These are phyloP conservation scores for Exaiptasia diaphana DNA, from an alignment of 64 coral and sea anemone species.

Conservation along the genomic window DNA sequence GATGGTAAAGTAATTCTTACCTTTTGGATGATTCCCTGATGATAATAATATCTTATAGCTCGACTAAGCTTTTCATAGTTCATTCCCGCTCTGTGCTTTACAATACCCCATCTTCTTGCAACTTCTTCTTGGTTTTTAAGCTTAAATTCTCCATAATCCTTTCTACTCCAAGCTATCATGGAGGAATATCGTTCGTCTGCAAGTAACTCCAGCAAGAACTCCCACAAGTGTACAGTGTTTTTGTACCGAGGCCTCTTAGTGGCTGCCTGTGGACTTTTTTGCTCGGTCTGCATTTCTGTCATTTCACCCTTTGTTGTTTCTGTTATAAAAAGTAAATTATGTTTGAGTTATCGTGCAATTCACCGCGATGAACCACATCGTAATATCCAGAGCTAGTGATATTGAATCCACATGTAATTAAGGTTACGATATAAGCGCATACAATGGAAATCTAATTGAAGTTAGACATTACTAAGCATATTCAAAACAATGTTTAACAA, in stretches of 20 bases:
- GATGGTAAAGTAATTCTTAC: not conserved
- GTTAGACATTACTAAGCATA: too few relatives aligned
- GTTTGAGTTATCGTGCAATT: too few relatives aligned
- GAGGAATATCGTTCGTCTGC: constrained; percentile 35
- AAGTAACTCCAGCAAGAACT: constrained; percentile 45
- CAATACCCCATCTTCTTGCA: constrained; percentile 43
- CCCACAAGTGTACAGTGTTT: constrained; percentile 49
- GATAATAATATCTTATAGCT: constrained; percentile 46
- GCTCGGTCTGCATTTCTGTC: not conserved
- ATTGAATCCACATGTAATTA: too few relatives aligned
- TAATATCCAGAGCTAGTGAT: too few relatives aligned
- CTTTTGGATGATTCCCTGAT: constrained; percentile 55
- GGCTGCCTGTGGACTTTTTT: not conserved
- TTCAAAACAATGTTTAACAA: too few relatives aligned
- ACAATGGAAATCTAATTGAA: too few relatives aligned
- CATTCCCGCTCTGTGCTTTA: constrained; percentile 30
- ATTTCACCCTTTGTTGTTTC: too few relatives aligned
- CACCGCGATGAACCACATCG: too few relatives aligned
- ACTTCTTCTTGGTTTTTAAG: constrained; percentile 45
- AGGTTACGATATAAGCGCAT: too few relatives aligned
- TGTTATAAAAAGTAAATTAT: too few relatives aligned
- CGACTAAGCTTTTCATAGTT: constrained; percentile 55
- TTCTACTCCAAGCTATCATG: constrained; percentile 45
- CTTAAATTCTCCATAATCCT: constrained; percentile 34
- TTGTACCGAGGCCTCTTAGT: constrained; percentile 11